phyloP scores from a whole-genome alignment of 2,888 invertebrate species.

The Prenolepis imparis region DNA sequence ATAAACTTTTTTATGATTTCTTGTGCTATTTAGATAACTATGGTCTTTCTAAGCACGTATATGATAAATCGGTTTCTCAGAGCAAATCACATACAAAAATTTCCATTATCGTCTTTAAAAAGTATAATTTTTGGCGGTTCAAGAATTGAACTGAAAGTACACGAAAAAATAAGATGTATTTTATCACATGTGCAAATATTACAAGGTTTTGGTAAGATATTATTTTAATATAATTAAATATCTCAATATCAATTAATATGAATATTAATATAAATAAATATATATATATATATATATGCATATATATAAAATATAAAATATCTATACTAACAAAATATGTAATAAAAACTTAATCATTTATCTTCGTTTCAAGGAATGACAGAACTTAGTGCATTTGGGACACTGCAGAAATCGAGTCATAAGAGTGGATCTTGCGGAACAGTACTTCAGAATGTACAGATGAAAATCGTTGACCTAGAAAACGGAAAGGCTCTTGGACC shows the following conservation, averaged over 20 bases:
- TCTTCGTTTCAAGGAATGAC: constrained; percentile 76
- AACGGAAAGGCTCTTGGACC: constrained; percentile 71
- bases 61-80: constrained; percentile 70
- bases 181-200: constrained; percentile 60
- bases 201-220: constrained; percentile 72
- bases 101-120: constrained; percentile 70
- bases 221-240: no score
- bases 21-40: constrained; percentile 59
- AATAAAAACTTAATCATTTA: background rate
- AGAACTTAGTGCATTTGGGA: constrained; percentile 71
- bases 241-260: no score
- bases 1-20: background rate
- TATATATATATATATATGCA: no score
- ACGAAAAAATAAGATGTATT: constrained; percentile 47
- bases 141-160: constrained; percentile 61
- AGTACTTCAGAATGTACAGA: constrained; percentile 59
- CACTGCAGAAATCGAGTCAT: constrained; percentile 59
- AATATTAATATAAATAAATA: no score
- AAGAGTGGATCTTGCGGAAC: constrained; percentile 77
- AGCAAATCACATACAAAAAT: constrained; percentile 55
- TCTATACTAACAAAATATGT: background rate
- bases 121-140: constrained; percentile 68
- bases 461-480: constrained; percentile 76
- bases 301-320: background rate
- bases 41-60: constrained; percentile 66